phyloP scores from a whole-genome alignment of 2,797 vertebrate genomes.

The Rhadinocentrus ornatus region DNA sequence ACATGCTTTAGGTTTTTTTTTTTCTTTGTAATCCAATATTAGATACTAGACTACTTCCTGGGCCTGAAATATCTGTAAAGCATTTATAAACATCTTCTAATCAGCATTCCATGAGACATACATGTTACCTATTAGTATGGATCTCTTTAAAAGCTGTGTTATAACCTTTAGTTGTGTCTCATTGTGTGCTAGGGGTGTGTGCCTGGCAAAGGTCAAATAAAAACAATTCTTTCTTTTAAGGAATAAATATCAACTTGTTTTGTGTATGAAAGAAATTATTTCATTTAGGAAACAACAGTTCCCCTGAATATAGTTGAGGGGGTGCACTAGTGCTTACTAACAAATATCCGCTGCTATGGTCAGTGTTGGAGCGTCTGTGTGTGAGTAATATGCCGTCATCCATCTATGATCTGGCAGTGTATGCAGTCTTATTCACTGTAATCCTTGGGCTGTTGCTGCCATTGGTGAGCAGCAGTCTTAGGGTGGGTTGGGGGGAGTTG shows the following conservation, averaged over 20 bases:
- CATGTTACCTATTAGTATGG: background rate
- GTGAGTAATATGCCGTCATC: constrained; percentile 55
- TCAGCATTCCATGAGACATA: background rate
- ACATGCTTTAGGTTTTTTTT: constrained; percentile 23
- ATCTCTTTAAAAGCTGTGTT: background rate
- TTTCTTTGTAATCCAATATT: constrained; percentile 9
- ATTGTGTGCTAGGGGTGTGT: background rate
- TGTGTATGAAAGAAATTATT: background rate
- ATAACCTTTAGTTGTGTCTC: background rate
- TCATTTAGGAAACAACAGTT: no score
- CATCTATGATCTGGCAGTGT: constrained; percentile 57
- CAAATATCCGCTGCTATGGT: constrained; percentile 5
- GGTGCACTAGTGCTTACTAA: constrained; percentile 3
- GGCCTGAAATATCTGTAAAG: background rate
- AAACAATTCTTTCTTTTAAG: background rate
- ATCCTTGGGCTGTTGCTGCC: constrained; percentile 60
- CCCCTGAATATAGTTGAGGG: background rate
- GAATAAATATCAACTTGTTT: background rate
- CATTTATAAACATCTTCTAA: background rate
- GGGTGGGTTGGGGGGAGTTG: constrained; percentile 13
- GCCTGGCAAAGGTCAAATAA: background rate
- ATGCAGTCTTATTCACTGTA: constrained; percentile 64
- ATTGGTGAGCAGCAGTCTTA: constrained; percentile 45
- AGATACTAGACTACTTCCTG: background rate
- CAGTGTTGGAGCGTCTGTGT: constrained; percentile 24